Evolutionary conservation across 2,113 vertebrate genomes (phyloP), one percentile per base, ranked within the genome.

Genomic region (Otolemur garnettii): DNA sequence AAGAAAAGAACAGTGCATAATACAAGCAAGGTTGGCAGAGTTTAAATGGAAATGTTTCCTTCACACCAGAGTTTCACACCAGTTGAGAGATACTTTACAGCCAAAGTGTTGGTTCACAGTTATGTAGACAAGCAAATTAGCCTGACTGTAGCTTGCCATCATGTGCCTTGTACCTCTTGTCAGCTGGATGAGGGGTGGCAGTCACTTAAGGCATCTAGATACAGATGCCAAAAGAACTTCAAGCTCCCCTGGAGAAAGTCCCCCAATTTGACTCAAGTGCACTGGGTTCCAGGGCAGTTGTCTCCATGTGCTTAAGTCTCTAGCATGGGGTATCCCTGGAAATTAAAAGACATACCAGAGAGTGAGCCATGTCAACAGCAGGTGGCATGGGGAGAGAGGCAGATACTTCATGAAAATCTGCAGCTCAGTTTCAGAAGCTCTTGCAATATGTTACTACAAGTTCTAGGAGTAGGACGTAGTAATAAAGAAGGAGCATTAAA

Each of bases 31-130:
- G n/a, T 42, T 82, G 50, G 81, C 88, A 74, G 4, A 75, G 59
- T 94, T 93, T 71, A 94, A 95, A 75, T 77, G 35, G 60, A 94
- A 95, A 75, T 71, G 21, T 92, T 94, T 89, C n/a, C 87, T 96
- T 97, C 62, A 87, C 50, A 79, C 62, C 66, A 91, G 0, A 71
- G n/a, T 89, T 91, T 92, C 64, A 94, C 28, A 66, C 55, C 57
- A 83, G 13, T 89, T 38, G 10, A 94, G 55, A 88, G 62, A 75
- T 6, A 90, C 26, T 88, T 59, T 87, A 28, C 8, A 88, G 85
- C 68, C 69, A 95, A 26, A 87, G 75, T 85, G 2, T 68, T 82
- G n/a, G 28, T 78, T 97, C 33, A 35, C 7, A 33, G 64, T 91
- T 53, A 45, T 83, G 42, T 8, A 75, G 30, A 59, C 12, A 59